A percentile compares a stretch with the other conserved stretches of the same genome.
Conservation (phyloP, 2,797 vertebrate genomes). For the Thunnus albacares region DNA sequence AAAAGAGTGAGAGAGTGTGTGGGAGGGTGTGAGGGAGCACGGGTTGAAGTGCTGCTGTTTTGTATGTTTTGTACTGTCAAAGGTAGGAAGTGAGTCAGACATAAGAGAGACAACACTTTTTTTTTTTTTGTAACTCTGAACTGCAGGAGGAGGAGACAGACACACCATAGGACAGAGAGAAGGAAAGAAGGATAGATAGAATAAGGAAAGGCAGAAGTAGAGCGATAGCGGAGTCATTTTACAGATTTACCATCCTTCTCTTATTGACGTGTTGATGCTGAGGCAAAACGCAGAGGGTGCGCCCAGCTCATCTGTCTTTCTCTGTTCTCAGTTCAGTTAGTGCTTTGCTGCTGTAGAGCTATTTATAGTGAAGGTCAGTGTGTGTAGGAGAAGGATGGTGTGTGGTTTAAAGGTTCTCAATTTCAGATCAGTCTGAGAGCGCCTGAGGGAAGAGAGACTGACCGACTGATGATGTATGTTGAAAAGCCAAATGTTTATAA, state of each 20-base stretch:
- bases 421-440: slow-evolving; percentile 48
- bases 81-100: slow-evolving; percentile 54
- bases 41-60: slow-evolving; percentile 44
- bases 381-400: slow-evolving; percentile 45
- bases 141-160: slow-evolving; percentile 16
- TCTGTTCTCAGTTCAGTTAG: slow-evolving; percentile 23
- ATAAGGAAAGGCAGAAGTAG: slow-evolving; percentile 15
- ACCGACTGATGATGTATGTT: slow-evolving; percentile 16
- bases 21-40: slow-evolving; percentile 13
- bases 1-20: too few relatives aligned
- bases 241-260: slow-evolving; percentile 39
- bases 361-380: slow-evolving; percentile 74
- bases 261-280: slow-evolving; percentile 43
- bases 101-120: neutral
- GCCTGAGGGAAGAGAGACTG: slow-evolving; percentile 14
- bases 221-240: slow-evolving; percentile 36
- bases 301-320: slow-evolving; percentile 37
- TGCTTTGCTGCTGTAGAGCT: slow-evolving; percentile 45
- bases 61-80: slow-evolving; percentile 45
- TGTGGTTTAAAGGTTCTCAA: slow-evolving; percentile 46
- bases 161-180: slow-evolving; percentile 6
- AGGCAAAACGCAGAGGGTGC: slow-evolving; percentile 24
- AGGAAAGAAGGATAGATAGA: slow-evolving; percentile 4
- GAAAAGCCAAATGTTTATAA: neutral
- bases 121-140: slow-evolving; percentile 38